Evolutionary conservation across 2,888 invertebrate genomes (phyloP).

Genomic region (Phengaris alcon): DNA sequence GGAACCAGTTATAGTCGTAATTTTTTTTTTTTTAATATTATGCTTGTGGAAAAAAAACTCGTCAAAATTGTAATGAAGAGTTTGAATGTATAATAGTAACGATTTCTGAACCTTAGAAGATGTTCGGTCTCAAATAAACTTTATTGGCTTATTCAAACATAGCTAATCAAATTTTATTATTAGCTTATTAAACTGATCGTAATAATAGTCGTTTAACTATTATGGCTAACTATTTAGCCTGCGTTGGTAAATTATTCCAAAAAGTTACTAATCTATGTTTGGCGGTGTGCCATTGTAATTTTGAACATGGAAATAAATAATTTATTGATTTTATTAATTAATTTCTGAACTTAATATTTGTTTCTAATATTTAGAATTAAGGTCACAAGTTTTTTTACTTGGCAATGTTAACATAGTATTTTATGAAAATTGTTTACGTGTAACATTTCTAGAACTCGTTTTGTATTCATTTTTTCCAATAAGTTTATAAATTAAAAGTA

Average conservation of each 20-base stretch:
- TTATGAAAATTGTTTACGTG: neutral
- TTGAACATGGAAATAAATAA: neutral
- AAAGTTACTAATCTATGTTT: constrained; percentile 3
- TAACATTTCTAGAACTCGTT: neutral
- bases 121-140: no score
- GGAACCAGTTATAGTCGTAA: neutral
- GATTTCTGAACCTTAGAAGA: no score
- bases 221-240: neutral
- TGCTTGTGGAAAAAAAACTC: no score
- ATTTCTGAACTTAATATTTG: neutral
- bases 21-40: no score
- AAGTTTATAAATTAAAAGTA: no score
- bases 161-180: no score
- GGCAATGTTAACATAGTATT: neutral
- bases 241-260: neutral
- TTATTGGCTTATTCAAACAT: no score
- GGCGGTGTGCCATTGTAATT: neutral
- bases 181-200: neutral
- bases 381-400: neutral
- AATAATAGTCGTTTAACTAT: neutral
- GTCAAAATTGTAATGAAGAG: no score
- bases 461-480: no score
- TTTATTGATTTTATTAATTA: constrained; percentile 10
- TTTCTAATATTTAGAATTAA: neutral
- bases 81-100: no score